Conservation (phyloP, 2,113 vertebrate genomes). For the Lamprotornis superbus region DNA sequence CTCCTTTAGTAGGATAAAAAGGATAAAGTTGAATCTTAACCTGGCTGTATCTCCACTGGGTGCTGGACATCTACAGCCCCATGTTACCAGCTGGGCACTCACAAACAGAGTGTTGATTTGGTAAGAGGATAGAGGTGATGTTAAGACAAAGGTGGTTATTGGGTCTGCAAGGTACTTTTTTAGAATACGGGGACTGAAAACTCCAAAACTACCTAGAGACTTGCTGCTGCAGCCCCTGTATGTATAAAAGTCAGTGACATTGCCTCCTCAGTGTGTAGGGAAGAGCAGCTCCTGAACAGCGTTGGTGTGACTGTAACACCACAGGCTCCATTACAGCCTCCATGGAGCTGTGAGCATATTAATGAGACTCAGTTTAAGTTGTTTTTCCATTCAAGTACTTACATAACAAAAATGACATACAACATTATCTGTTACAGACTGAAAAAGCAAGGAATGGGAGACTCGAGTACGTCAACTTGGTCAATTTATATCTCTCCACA, state of each 20-base stretch:
- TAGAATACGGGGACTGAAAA: background rate
- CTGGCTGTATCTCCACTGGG: background rate
- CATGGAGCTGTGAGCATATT: background rate
- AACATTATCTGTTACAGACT: background rate
- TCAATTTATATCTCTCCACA: background rate
- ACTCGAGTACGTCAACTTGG: background rate
- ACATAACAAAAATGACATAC: constrained; percentile 27
- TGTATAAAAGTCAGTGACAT: background rate
- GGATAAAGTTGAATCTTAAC: background rate
- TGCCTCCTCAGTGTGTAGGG: background rate
- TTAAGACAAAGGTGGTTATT: background rate
- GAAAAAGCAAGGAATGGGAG: background rate
- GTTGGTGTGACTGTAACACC: background rate
- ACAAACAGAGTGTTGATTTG: background rate
- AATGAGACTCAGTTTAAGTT: constrained; percentile 13
- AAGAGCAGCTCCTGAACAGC: background rate
- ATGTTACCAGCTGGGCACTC: background rate
- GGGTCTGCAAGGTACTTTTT: background rate
- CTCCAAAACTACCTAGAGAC: background rate
- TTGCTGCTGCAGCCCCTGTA: background rate
- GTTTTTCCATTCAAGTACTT: constrained; percentile 31
- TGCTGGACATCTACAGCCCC: background rate
- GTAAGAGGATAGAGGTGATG: background rate
- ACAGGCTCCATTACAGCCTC: constrained; percentile 1
- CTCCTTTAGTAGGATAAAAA: background rate